Evolutionary conservation across 2,888 invertebrate genomes (phyloP), one percentile per base, ranked within the genome.

Genomic region (Pristionchus mayeri): DNA sequence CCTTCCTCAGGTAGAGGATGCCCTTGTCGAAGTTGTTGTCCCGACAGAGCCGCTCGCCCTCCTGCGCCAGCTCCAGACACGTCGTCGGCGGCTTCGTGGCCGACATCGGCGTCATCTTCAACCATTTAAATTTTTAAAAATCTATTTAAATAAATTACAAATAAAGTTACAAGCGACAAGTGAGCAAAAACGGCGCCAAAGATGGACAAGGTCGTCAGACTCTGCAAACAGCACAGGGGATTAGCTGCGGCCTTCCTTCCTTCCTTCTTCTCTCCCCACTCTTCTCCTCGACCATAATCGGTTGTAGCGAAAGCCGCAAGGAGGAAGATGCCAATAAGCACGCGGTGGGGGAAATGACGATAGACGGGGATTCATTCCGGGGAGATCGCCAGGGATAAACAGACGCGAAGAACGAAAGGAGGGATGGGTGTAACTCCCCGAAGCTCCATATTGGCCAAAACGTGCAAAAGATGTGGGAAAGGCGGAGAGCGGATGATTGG

Each of bases 1-100:
- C 87, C 37, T 79, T 78, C 67, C 78, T 80, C 11, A 87, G 76
- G 21, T 44, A 78, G 54, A 86, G 71, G 71, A 87, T 87, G 52
- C 87, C 84, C 30, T 71, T 50, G 40, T 71, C 52, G 30, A 75
- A 84, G 44, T 84, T 52, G 50, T 75, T 52, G 37, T 84, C 84
- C 54, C 84, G 48, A 21, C 84, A 84, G 52, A 75, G 16, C 4
- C 75, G 21, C 24, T 84, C 84, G 1, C 84, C 84, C 44, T 84
- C 84, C 30, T 84, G 84, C 3, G 84, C 84, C 37, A 84, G 27
- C 40, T 84, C 84, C 37, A 84, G 84, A 24, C 84, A 84, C 34
- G 76, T 78, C 50, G 40, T 30, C 50, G 76, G 76, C 48, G 76
- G 50, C 34, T 78, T 78, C 30, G 50, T 4, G 40, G 30, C 50